These are phyloP conservation scores for Murina feae DNA, from an alignment of 2,113 vertebrate genomes.

Conservation along the genomic window DNA sequence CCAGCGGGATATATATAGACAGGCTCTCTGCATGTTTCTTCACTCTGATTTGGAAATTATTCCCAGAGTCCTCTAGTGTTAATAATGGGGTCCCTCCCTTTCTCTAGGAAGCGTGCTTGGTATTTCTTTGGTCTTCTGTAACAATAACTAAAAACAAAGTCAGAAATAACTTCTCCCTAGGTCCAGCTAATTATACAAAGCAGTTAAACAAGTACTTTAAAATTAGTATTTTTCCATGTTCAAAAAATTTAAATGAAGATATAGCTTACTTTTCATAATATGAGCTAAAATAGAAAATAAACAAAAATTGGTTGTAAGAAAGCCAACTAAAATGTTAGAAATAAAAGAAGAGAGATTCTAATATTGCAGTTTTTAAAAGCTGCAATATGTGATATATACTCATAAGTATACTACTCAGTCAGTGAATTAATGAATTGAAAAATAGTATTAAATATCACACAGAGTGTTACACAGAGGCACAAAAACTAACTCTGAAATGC, in stretches of 20 bases:
- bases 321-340: background rate
- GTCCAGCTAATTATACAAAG: background rate
- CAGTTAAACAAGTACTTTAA: background rate
- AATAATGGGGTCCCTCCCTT: no score
- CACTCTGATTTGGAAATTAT: no score
- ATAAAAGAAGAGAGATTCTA: background rate
- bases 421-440: background rate
- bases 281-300: background rate
- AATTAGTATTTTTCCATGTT: background rate
- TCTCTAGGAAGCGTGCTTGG: no score
- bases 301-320: background rate
- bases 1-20: no score
- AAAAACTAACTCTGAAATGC: background rate
- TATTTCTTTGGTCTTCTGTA: no score
- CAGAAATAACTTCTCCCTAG: background rate
- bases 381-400: background rate
- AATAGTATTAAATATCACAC: background rate
- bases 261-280: background rate
- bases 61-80: no score
- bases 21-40: no score
- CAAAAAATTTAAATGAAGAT: background rate
- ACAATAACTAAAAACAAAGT: background rate
- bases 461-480: background rate
- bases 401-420: background rate
- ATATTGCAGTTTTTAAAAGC: background rate